Conservation (phyloP, 2,888 invertebrate species). For the Petrolisthes cinctipes region DNA sequence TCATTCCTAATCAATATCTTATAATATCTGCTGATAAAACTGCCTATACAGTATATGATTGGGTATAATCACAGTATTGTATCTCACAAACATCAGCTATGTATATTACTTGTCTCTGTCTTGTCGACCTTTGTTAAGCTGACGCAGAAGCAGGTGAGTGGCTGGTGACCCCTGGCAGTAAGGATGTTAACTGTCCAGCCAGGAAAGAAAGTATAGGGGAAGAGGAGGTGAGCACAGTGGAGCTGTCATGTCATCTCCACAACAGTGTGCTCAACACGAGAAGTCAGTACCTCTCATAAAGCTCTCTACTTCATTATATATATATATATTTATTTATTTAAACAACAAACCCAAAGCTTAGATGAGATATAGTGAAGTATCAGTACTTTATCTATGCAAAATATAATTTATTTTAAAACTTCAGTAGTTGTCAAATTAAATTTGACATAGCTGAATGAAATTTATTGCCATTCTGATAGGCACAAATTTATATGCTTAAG, state of each 20-base stretch:
- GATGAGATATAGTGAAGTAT: conserved; percentile 35
- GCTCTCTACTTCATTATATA: conserved; percentile 32
- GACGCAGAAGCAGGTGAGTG: conserved; percentile 35
- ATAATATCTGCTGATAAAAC: conserved; percentile 56
- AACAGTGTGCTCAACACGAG: conserved; percentile 23
- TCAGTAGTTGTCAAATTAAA: conserved; percentile 37
- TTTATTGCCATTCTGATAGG: conserved; percentile 11
- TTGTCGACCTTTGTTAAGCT: conserved; percentile 35
- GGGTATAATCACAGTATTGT: conserved; percentile 52
- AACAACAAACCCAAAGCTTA: conserved; percentile 14
- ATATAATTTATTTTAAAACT: conserved; percentile 26
- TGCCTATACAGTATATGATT: conserved; percentile 54
- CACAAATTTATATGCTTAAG: conserved; percentile 40
- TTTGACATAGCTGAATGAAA: conserved; percentile 30
- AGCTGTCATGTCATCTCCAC: neutral
- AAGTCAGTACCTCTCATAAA: conserved; percentile 20
- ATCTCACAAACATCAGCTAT: conserved; percentile 49
- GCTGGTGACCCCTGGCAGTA: conserved; percentile 15
- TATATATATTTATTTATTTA: conserved; percentile 40
- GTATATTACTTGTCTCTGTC: conserved; percentile 44
- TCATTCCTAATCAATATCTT: conserved; percentile 62
- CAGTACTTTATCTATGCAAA: conserved; percentile 47
- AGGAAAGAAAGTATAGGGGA: conserved; percentile 10
- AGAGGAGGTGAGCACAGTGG: conserved; percentile 33
- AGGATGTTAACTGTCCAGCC: neutral